Evolutionary conservation across 2,797 vertebrate genomes (phyloP).

Genomic region (Sandelia bainsii): DNA sequence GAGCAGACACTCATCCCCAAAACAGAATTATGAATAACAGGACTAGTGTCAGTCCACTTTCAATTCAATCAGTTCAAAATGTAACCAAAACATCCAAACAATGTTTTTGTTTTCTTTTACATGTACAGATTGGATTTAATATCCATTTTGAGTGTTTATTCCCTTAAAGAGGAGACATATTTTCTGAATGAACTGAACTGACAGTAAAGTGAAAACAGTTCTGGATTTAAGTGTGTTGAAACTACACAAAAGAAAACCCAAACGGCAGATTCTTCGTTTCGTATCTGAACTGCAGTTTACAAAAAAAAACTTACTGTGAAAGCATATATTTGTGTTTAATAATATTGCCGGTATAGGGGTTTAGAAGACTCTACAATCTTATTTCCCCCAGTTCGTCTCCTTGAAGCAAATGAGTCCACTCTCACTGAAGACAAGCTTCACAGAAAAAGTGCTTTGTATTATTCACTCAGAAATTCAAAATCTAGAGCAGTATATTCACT

Average conservation of each 20-base stretch:
- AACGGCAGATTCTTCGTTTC: conserved; percentile 53
- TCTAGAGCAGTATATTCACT: conserved; percentile 73
- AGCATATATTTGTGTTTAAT: conserved; percentile 54
- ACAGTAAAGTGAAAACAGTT: conserved; percentile 60
- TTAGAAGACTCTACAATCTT: conserved; percentile 47
- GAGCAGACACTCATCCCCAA: conserved; percentile 64
- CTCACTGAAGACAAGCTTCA: conserved; percentile 51
- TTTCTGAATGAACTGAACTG: conserved; percentile 45
- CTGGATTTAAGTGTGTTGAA: conserved; percentile 53
- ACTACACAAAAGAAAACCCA: conserved; percentile 56
- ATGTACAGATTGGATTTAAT: neutral
- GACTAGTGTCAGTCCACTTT: conserved; percentile 57
- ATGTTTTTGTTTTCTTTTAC: neutral
- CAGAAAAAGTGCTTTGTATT: conserved; percentile 78
- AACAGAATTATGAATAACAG: conserved; percentile 63
- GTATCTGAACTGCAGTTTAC: conserved; percentile 40
- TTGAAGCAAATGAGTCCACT: conserved; percentile 52
- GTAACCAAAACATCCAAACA: conserved; percentile 1
- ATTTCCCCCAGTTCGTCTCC: conserved; percentile 43
- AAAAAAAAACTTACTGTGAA: conserved; percentile 46
- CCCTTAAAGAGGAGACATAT: neutral
- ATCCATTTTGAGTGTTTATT: neutral
- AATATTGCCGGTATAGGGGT: conserved; percentile 66
- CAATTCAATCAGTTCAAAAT: conserved; percentile 48
- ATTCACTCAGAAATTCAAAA: conserved; percentile 71